Evolutionary conservation across 2,888 invertebrate species (phyloP), one percentile per base, ranked within the genome.

Genomic region (Drosophila borealis): DNA sequence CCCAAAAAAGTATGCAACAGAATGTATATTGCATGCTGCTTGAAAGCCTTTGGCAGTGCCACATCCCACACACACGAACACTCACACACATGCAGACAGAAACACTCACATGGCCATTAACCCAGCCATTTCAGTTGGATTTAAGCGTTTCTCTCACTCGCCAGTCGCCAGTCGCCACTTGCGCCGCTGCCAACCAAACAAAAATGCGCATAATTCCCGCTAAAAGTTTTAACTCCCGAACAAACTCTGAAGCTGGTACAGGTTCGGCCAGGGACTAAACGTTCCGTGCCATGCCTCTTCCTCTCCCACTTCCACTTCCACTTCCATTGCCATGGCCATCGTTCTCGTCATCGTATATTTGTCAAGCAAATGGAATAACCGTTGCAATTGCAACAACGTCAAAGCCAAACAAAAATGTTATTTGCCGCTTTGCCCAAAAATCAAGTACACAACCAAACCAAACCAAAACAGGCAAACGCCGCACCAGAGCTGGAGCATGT

Each of bases 341-440:
- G 8, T n/a, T 61, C 50, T 74, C 62, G 74, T 65, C 81, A 69
- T 68, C 82, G 88, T 85, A 69, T 84, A 85, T 84, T 84, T 84
- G 83, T 84, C 83, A 88, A 88, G 88, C 86, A 84, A 84, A 84
- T 84, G 83, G 88, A 84, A 84, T 86, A 84, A 82, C 83, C 88
- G 88, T 77, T 88, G 88, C 82, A 75, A 85, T 84, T 82, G 86
- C 83, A 88, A 88, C 80, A 84, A 84, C 83, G 83, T 84, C 83
- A 88, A 88, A 84, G 77, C 83, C 86, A 84, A 88, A 84, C 83
- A 84, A 84, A 84, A 84, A 84, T 84, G 88, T 85, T 84, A 84
- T 84, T 84, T 84, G 83, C 83, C 88, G 88, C 85, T 83, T 85
- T 83, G 74, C 88, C 88, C 83, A 85, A 88, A 84, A 84, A 84